Evolutionary conservation across 2,113 vertebrate genomes (phyloP), one percentile per base, ranked within the genome.

Genomic region (Osmerus eperlanus): DNA sequence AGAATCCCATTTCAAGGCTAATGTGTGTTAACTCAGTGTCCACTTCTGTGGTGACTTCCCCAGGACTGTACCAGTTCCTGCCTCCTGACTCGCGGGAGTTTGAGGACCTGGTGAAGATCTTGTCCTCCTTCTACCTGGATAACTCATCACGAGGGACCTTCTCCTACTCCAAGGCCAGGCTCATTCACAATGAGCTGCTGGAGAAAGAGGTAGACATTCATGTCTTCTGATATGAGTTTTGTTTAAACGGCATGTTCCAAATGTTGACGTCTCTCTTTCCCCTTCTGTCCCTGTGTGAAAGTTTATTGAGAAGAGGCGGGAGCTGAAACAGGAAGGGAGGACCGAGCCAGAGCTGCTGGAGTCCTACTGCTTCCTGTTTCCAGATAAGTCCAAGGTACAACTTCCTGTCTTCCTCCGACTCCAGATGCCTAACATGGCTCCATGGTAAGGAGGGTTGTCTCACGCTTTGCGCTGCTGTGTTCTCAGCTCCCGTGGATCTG

Each of bases 291-390:
- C 15, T n/a, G 15, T 41, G 9, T 65, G 23, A 65, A 77, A 99
- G 97, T 99, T 97, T 84, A 93, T 95, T 75, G 97, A 98, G 78
- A 99, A 98, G 79, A 92, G 95, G 82, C 88, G 95, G 79, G 94
- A 97, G 81, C 88, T 99, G 90, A 98, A 94, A 79, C 93, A 83
- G 73, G 95, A 96, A 41, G 95, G 96, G 21, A 91, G 94, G 58
- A 89, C 83, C 1, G 97, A 98, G 63, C 95, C 94, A 85, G 97
- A 99, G 79, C 93, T 99, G 65, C 79, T 83, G 0, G 97, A 99
- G 75, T 94, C 90, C 1, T 96, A 95, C 56, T 95, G 94, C 0
- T 99, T 97, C 91, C 93, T 98, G 47, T 92, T 94, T 85, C 94
- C 94, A 71, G 95, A 97, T 84, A 90, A 91, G 65, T 80, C 89